Conservation (phyloP, 2,888 invertebrate genomes). For the Congeria kusceri region DNA sequence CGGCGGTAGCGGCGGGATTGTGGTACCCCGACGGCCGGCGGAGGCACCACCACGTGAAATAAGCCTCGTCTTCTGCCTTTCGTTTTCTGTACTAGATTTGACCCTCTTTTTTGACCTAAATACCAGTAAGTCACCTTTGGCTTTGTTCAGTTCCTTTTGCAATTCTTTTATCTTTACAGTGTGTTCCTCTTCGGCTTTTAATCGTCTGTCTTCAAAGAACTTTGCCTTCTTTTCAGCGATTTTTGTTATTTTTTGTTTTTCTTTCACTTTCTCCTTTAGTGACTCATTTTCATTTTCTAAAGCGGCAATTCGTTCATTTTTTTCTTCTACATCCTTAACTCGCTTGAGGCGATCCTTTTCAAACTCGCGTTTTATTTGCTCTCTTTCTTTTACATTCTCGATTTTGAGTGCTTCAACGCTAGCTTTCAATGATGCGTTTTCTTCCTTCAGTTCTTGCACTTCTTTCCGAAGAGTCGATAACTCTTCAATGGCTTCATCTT, state of each 20-base stretch:
- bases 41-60: no score
- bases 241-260: slow-evolving; percentile 38
- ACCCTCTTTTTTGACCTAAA: slow-evolving; percentile 45
- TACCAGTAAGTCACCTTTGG: slow-evolving; percentile 53
- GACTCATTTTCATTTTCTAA: slow-evolving; percentile 40
- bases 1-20: no score
- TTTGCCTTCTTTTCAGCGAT: slow-evolving; percentile 47
- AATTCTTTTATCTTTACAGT: slow-evolving; percentile 36
- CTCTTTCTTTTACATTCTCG: slow-evolving; percentile 30
- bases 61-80: no score
- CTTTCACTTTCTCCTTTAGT: slow-evolving; percentile 29
- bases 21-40: no score
- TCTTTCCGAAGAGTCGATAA: slow-evolving; percentile 32
- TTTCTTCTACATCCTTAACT: slow-evolving; percentile 41
- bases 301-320: slow-evolving; percentile 45
- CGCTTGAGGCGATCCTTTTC: slow-evolving; percentile 46
- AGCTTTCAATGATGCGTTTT: slow-evolving; percentile 22
- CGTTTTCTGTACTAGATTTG: no score
- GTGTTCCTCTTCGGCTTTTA: slow-evolving; percentile 36
- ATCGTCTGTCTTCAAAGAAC: slow-evolving; percentile 45
- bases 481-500: slow-evolving; percentile 33
- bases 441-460: slow-evolving; percentile 23
- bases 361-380: slow-evolving; percentile 40
- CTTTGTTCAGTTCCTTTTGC: slow-evolving; percentile 47
- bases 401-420: slow-evolving; percentile 36